phyloP scores from a whole-genome alignment of 1,140 invertebrate species.

The Vollenhovia emeryi region DNA sequence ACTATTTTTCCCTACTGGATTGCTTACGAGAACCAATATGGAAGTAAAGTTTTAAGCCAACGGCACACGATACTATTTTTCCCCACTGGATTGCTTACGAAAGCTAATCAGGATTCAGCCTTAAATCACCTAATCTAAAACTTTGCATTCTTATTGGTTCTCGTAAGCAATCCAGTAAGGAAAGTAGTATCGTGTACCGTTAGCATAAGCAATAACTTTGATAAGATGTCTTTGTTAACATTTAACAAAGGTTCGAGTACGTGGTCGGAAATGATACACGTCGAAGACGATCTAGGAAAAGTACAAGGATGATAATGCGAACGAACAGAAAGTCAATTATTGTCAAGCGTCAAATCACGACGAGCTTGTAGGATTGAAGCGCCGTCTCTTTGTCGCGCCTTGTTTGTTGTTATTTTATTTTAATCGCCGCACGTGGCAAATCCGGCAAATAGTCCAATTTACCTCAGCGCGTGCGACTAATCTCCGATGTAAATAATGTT shows the following conservation, averaged over 20 bases:
- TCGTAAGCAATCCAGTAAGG: too few species aligned
- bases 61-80: too few species aligned
- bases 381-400: constrained; percentile 52
- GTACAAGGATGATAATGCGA: constrained; percentile 21
- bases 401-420: constrained; percentile 65
- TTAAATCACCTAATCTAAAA: too few species aligned
- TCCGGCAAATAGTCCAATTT: constrained; percentile 61
- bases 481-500: constrained; percentile 83
- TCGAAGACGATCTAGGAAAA: neutral
- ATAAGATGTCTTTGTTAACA: constrained; percentile 20
- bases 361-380: neutral
- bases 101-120: too few species aligned
- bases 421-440: constrained; percentile 62
- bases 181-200: too few species aligned
- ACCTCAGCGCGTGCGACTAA: constrained; percentile 69
- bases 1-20: too few species aligned
- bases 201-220: constrained; percentile 21
- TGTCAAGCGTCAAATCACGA: constrained; percentile 44
- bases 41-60: too few species aligned
- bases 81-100: too few species aligned
- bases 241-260: neutral
- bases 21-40: too few species aligned
- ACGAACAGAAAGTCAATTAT: constrained; percentile 64
- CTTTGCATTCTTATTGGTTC: too few species aligned
- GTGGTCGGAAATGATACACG: neutral